Percentiles rank a stretch among this genome's conserved stretches.
Evolutionary conservation across 2,888 invertebrate species (phyloP).

Genomic region (Cybosia mesomella): DNA sequence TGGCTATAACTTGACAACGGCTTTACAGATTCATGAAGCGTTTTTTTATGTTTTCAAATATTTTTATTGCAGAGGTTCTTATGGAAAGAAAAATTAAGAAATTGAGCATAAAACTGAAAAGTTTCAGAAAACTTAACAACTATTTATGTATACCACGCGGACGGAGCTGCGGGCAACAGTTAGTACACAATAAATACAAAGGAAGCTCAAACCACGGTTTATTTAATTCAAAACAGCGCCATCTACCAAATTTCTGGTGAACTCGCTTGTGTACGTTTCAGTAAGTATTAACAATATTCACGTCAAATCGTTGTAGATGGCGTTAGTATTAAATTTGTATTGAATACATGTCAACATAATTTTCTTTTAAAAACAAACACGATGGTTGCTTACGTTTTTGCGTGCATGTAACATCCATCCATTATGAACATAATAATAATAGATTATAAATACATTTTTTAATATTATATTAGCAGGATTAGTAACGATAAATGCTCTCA

Average conservation of each 20-base stretch:
- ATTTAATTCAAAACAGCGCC: conserved; percentile 34
- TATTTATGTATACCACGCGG: not conserved
- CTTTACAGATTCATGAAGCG: too few relatives aligned
- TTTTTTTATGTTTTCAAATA: too few relatives aligned
- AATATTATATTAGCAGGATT: not conserved
- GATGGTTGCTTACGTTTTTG: not conserved
- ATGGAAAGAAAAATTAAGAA: too few relatives aligned
- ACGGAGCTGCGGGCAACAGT: not conserved
- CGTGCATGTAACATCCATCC: too few relatives aligned
- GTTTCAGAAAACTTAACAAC: not conserved
- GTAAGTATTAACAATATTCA: conserved; percentile 13
- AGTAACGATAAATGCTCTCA: not conserved
- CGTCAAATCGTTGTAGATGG: conserved; percentile 23
- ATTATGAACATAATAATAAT: too few relatives aligned
- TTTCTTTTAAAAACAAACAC: not conserved
- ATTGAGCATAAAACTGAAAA: not conserved
- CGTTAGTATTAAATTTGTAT: conserved; percentile 5
- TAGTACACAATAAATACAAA: not conserved
- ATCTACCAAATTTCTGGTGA: conserved; percentile 31
- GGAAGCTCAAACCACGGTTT: not conserved
- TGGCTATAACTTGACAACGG: too few relatives aligned
- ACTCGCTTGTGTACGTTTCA: conserved; percentile 1
- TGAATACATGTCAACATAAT: not conserved
- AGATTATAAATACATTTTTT: not conserved
- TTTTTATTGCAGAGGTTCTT: too few relatives aligned